These are phyloP conservation scores for Netelia virgata DNA, from an alignment of 2,888 invertebrate species.

Conservation along the genomic window DNA sequence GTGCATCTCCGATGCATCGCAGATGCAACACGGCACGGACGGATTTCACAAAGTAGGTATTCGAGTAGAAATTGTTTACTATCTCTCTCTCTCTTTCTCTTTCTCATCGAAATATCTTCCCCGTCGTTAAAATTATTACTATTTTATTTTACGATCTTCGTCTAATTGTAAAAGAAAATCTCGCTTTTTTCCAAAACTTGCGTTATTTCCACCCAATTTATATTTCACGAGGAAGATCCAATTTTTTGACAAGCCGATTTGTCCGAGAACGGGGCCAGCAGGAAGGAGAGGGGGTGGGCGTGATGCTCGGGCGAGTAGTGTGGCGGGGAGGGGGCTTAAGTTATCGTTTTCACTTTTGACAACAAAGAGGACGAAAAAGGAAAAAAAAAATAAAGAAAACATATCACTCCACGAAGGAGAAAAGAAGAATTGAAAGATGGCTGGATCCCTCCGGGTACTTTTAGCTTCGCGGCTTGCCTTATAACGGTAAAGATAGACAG, in stretches of 20 bases:
- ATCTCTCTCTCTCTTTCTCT: neutral
- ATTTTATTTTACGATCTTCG: neutral
- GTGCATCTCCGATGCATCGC: slow-evolving; percentile 76
- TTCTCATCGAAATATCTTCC: neutral
- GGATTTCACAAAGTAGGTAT: slow-evolving; percentile 78
- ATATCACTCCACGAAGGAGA: slow-evolving; percentile 24
- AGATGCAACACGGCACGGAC: slow-evolving; percentile 68
- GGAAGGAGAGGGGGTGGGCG: neutral
- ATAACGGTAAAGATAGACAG: slow-evolving; percentile 42
- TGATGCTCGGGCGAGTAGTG: no score
- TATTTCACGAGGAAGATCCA: neutral
- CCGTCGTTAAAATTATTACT: neutral
- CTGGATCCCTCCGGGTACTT: neutral
- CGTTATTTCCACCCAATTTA: slow-evolving; percentile 17
- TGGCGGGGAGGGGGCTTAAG: no score
- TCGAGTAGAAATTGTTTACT: neutral
- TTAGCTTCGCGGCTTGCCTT: slow-evolving; percentile 6
- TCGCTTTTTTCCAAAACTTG: neutral
- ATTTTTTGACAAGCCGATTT: slow-evolving; percentile 8
- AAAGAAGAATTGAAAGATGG: neutral
- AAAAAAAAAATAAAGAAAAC: slow-evolving; percentile 4
- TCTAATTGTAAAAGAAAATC: slow-evolving; percentile 44
- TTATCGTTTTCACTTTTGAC: slow-evolving; percentile 1
- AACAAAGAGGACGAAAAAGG: neutral
- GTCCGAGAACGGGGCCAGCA: neutral